Evolutionary conservation across 2,888 invertebrate genomes (phyloP), one percentile per base, ranked within the genome.

Genomic region (Ctenicera cuprea): DNA sequence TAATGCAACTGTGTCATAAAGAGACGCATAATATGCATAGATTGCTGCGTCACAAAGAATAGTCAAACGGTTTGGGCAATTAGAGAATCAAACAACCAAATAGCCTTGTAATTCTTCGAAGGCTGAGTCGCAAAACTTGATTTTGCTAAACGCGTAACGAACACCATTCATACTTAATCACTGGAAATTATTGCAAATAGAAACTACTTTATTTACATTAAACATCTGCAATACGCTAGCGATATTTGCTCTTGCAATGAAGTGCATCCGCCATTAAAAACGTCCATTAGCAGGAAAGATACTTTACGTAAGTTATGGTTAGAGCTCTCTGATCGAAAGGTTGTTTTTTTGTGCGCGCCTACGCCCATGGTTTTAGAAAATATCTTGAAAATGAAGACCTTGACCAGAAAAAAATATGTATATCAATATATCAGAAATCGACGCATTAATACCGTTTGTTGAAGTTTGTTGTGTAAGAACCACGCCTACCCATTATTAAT

Each of bases 161-260:
- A 16, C 4, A 14, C 11, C 57, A 30, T 57, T 30, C 30, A 57
- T 30, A 57, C 33, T 33, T 37, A 30, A 33, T 57, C 26, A 18
- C 54, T 48, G 48, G 11, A 48, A 26, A 33, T 18, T 30, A 57
- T 18, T 33, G 33, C 30, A 57, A 50, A 57, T n/a, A 57, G 57
- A 50, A 50, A 50, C 22, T 30, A 30, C n/a, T 54, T 33, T 30
- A 57, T 57, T 57, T 33, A 37, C 37, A 33, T 37, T 33, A 57
- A 57, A 16, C 57, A 57, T 57, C 57, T 57, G 57, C 22, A 52
- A 52, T 52, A 3, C 52, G 52, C n/a, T 52, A 26, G n/a, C 2
- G 22, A 26, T 52, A 52, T 52, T 52, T 22, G 3, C 52, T 26
- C 14, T 18, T 57, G 57, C 37, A 57, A 57, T 57, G 16, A 33